phyloP scores from a whole-genome alignment of 2,113 vertebrate genomes.

The Paedocypris sp. region DNA sequence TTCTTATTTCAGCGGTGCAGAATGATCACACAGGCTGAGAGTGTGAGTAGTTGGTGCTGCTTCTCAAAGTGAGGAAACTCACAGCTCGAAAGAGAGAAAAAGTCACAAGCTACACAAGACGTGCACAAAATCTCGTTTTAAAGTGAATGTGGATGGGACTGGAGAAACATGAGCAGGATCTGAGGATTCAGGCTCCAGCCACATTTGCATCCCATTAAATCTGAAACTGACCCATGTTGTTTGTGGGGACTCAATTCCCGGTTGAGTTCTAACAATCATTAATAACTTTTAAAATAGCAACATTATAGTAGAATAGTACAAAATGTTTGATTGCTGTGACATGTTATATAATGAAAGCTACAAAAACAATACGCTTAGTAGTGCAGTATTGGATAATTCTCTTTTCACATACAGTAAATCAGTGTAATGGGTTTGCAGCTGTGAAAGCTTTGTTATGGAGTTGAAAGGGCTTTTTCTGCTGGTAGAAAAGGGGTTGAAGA shows the following conservation, averaged over 20 bases:
- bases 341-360: too few relatives aligned
- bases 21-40: constrained; percentile 57
- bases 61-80: constrained; percentile 41
- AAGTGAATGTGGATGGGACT: constrained; percentile 39
- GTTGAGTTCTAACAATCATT: constrained; percentile 43
- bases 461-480: neutral
- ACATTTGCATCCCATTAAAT: constrained; percentile 27
- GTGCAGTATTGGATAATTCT: too few relatives aligned
- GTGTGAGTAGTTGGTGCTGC: constrained; percentile 55
- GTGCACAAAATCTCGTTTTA: constrained; percentile 28
- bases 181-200: constrained; percentile 24
- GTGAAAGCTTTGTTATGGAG: constrained; percentile 43
- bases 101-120: constrained; percentile 36
- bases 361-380: too few relatives aligned
- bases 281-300: neutral
- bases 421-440: constrained; percentile 14
- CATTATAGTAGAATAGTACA: too few relatives aligned
- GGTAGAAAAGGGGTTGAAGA: neutral
- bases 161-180: constrained; percentile 31
- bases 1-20: constrained; percentile 59
- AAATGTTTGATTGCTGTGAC: too few relatives aligned
- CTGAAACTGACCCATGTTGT: too few relatives aligned
- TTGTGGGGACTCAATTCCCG: too few relatives aligned
- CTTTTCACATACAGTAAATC: neutral
- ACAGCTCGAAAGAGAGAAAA: constrained; percentile 36